Evolutionary conservation across 2,888 invertebrate genomes (phyloP), one percentile per base, ranked within the genome.

Genomic region (Amphipoea lucens): DNA sequence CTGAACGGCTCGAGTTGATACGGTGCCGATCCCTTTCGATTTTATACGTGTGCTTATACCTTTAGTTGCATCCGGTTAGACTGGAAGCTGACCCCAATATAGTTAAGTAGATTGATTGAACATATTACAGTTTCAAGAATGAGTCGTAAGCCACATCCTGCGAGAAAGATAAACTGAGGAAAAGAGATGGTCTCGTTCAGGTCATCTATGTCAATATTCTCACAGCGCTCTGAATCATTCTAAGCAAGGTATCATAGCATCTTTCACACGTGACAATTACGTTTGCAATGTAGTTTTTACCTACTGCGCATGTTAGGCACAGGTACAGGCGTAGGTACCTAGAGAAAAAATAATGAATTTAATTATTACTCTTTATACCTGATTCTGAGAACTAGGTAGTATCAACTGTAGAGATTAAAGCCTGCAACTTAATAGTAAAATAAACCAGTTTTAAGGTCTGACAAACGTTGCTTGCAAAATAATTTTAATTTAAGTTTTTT

Each of bases 291-390:
- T 60, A 48, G 4, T 12, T 11, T 29, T 11, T 5, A 7, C 29
- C 23, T 74, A 45, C 23, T 78, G 51, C 66, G 36, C 14, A 54
- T 20, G n/a, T 23, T 29, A 54, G 4, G 14, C 36, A 12, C 2
- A 57, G 0, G 36, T 40, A 4, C 40, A n/a, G 14, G 9, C 73
- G 14, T n/a, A n/a, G n/a, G n/a, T 71, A 36, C 7, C 54, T 71
- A 80, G 29, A 63, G 80, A 60, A 54, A 81, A 79, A 48, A 82
- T 51, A 63, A 82, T 74, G 0, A n/a, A 48, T 40, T 23, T 69
- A 75, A 80, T 75, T 40, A 82, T 23, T 54, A n/a, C 36, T 65
- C 2, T 48, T 12, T 17, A 66, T 57, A 40, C 12, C 14, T 29
- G 17, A 2, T 68, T 74, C 68, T 62, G 40, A 63, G 83, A 57